Evolutionary conservation across 2,113 vertebrate genomes (phyloP), one percentile per base, ranked within the genome.

Genomic region (Ptilonorhynchus violaceus): DNA sequence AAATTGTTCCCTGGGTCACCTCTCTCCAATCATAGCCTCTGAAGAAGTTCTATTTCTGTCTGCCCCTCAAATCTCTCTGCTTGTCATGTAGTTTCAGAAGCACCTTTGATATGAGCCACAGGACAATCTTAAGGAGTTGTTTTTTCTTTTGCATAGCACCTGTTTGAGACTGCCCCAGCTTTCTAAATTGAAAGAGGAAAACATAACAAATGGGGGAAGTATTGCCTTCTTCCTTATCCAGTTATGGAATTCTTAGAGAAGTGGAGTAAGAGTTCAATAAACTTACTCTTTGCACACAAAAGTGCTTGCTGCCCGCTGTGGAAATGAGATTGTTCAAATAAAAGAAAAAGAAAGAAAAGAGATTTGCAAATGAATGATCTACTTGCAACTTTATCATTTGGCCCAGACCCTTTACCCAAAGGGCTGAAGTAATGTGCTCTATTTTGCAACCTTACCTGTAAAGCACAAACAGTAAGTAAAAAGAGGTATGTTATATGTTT

Each of bases 71-170:
- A 92, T 74, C 72, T 85, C 92, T 28, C 63, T 81, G 39, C 93
- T 92, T 96, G 93, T 96, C 96, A 94, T 94, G 82, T 95, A 96
- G 33, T 95, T 95, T 94, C 96, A 96, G 58, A 93, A 90, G 70
- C 92, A 95, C 87, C 30, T 93, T 83, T 86, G 94, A 96, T 96
- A 96, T 6, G 24, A 93, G 11, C 50, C 75, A 74, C 1, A 2
- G 37, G 27, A 73, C 58, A 70, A 66, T 7, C 59, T 91, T 39
- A 44, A 94, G 52, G 42, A 76, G 69, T 67, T 58, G 33, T 81
- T 88, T 81, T 60, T 94, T 94, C 58, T 90, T 89, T 85, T 91
- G 69, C 27, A 37, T 50, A 55, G 10, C 81, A 66, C 46, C 58
- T 88, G 62, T 49, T 79, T 35, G 69, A 66, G 49, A 13, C 41